phyloP scores from a whole-genome alignment of 2,888 invertebrate genomes.

The Ceratothoa steindachneri region DNA sequence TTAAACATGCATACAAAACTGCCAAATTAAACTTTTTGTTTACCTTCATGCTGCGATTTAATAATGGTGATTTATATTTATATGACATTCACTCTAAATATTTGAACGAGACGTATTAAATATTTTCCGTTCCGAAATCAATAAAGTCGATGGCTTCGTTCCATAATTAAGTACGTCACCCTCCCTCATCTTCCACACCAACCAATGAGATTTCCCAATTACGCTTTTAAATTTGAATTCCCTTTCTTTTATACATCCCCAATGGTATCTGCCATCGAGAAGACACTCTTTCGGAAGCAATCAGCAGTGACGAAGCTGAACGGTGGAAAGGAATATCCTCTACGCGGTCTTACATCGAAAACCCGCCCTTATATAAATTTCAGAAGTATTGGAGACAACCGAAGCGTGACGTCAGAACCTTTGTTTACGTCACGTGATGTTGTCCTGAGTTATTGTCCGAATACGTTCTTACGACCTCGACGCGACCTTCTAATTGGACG shows the following conservation, averaged over 20 bases:
- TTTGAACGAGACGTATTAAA: background rate
- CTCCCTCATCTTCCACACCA: background rate
- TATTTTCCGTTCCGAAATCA: background rate
- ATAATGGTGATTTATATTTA: too few relatives aligned
- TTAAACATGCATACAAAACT: too few relatives aligned
- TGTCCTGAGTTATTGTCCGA: background rate
- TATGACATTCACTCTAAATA: background rate
- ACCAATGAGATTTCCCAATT: background rate
- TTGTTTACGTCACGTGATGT: conserved; percentile 1
- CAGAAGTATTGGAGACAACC: background rate
- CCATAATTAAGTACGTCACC: background rate
- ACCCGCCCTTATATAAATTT: background rate
- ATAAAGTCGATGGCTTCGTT: background rate
- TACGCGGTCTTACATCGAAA: background rate
- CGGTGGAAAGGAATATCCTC: too few relatives aligned
- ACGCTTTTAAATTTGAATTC: background rate
- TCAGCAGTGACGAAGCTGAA: background rate
- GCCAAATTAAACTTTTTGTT: too few relatives aligned
- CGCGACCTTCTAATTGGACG: background rate
- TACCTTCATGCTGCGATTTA: too few relatives aligned
- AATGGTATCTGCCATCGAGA: background rate
- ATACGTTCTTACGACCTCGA: background rate
- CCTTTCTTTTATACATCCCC: background rate
- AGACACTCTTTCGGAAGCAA: background rate
- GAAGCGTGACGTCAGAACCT: background rate